Conservation (phyloP, 2,113 vertebrate species). For the Ibidorhyncha struthersii region DNA sequence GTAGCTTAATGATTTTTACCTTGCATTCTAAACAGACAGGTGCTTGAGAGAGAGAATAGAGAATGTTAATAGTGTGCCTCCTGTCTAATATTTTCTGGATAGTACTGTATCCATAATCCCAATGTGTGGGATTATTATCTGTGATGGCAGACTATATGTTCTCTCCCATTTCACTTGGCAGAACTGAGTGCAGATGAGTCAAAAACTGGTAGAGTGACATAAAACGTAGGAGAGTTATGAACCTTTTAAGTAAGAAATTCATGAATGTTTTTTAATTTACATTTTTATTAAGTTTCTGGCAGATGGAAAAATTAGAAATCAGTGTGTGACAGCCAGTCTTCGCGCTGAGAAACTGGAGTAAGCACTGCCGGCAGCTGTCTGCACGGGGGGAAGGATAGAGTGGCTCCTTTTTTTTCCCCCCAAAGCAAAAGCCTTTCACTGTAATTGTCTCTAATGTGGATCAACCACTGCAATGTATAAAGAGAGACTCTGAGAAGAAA, state of each 20-base stretch:
- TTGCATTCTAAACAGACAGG: background rate
- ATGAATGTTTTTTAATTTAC: conserved; percentile 24
- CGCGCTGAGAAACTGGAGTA: background rate
- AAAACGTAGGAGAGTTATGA: background rate
- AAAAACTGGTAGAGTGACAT: background rate
- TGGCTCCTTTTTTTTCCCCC: background rate
- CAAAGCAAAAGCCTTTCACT: background rate
- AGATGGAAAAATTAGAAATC: conserved; percentile 39
- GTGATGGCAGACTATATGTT: background rate
- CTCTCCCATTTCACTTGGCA: background rate
- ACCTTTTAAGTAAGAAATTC: background rate
- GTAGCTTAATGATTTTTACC: background rate
- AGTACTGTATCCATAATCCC: background rate
- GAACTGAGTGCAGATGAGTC: background rate
- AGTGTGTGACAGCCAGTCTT: background rate
- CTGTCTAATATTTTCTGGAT: background rate
- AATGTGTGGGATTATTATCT: background rate
- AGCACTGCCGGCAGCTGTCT: background rate
- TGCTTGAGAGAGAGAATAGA: background rate
- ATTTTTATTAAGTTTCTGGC: conserved; percentile 52
- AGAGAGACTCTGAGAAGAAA: background rate
- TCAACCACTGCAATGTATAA: background rate
- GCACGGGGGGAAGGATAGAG: background rate
- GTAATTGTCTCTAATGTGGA: background rate
- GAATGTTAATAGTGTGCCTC: background rate